Conservation (phyloP, 2,113 vertebrate species). For the Hippocampus comes region DNA sequence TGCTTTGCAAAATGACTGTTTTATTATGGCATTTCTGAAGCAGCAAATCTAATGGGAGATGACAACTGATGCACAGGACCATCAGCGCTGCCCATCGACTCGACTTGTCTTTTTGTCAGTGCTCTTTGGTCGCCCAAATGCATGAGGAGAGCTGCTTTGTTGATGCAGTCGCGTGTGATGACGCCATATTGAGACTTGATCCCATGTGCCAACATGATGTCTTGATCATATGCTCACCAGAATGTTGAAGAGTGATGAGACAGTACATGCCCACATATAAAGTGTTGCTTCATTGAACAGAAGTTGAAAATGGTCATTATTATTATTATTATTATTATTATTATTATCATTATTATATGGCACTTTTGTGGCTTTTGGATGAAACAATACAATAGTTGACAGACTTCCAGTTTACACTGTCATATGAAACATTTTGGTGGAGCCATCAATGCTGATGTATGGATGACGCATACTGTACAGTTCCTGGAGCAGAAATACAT, state of each 20-base stretch:
- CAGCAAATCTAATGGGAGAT: background rate
- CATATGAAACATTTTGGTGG: background rate
- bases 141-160: background rate
- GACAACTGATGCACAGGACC: background rate
- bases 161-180: background rate
- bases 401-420: background rate
- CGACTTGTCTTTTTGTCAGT: background rate
- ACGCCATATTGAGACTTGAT: constrained; percentile 6
- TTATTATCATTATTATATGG: too few relatives aligned
- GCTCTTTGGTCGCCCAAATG: constrained; percentile 1
- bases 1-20: background rate
- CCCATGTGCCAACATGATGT: constrained; percentile 7
- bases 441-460: constrained; percentile 11
- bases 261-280: background rate
- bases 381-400: too few relatives aligned
- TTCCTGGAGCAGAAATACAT: constrained; percentile 2
- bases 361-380: too few relatives aligned
- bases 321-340: too few relatives aligned
- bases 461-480: constrained; percentile 15
- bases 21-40: background rate
- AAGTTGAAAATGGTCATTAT: background rate
- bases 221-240: constrained; percentile 11
- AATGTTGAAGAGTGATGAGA: constrained; percentile 1
- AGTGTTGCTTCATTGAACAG: background rate
- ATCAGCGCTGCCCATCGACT: background rate